Base-by-base conservation (phyloP, 1,140 invertebrate genomes). In the Dysdera silvatica region DNA sequence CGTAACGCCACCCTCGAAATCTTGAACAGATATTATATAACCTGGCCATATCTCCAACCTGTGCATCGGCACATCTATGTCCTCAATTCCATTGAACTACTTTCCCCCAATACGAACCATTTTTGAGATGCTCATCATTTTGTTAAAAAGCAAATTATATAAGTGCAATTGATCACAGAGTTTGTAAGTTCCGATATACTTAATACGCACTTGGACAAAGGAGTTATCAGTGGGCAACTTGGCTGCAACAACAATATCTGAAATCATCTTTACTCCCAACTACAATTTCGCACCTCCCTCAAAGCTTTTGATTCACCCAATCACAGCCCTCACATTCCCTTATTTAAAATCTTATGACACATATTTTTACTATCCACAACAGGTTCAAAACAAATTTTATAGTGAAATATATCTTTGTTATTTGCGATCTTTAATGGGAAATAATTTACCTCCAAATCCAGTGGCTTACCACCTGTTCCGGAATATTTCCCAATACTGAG, bases 31-130 rank as follows among this genome's bases (percentile, higher is more conserved):
- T 7, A 89, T 91, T 0, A 93, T 83, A 74, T 88, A 95, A 1
- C 87, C 85, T 55, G 76, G 92, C 89, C 91, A 94, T n/a, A 96
- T 82, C 80, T 95, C 89, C 31, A 97, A 73, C 67, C 84, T 80
- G 55, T 93, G 85, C 69, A 88, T 84, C 0, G 87, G 87, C 66
- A 95, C 82, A 2, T 81, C 71, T 66, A 85, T 82, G 4, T 84
- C 82, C 2, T 80, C 76, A n/a, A 80, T 76, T 1, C 87, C 84
- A 76, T 89, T 85, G 74, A 84, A 96, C 71, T 84, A 86, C 70
- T 91, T 85, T 14, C 86, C 74, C 10, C 87, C 87, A 68, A 95
- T 86, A n/a, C n/a, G n/a, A n/a, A 85, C 82, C 75, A 91, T 81
- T 47, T 87, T 77, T 41, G 96, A 75, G 3, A 82, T 81, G 58